Base-by-base conservation (phyloP, 1,140 invertebrate species). In the Drosophila leontia region DNA sequence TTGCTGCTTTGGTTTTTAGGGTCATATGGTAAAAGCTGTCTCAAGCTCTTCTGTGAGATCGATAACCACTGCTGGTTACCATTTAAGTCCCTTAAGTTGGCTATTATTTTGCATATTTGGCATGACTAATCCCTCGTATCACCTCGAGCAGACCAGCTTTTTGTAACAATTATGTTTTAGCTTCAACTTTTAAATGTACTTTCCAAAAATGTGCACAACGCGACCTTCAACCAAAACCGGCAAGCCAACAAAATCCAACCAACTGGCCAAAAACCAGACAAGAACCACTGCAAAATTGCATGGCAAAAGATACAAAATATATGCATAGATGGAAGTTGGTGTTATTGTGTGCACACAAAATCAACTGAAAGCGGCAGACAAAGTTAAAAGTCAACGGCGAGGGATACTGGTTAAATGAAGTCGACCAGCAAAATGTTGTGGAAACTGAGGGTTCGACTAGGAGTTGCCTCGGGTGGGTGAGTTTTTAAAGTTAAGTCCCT, bases 121-220 rank as follows among this genome's bases (percentile, higher is more conserved):
- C 44, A 55, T 62, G 56, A 67, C 63, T 59, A 72, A 72, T 71
- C 67, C 55, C 51, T 44, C 11, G 50, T 26, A 70, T 51, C 65
- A 47, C 41, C 51, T 35, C 71, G 61, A 58, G 15, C 56, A 60
- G 67, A 85, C 74, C 68, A 68, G 68, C 83, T 82, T 77, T 88
- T 72, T 77, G 83, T 86, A 88, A 78, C 84, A 87, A 87, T 87
- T 87, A 88, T 87, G 64, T 78, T 71, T 55, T 68, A 60, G 65
- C 64, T 58, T 42, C 74, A 87, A 88, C 80, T 88, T 70, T 86
- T 83, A 78, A 87, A 88, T 84, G 72, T 80, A 90, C 84, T 88
- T 88, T 88, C 81, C 85, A 84, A 88, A 84, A 88, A 84, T 55
- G 26, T 48, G 75, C 80, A 67, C 53, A 78, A 55, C 45, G 42